Conservation (phyloP, 2,888 invertebrate species). For the Cremastinae sp. region DNA sequence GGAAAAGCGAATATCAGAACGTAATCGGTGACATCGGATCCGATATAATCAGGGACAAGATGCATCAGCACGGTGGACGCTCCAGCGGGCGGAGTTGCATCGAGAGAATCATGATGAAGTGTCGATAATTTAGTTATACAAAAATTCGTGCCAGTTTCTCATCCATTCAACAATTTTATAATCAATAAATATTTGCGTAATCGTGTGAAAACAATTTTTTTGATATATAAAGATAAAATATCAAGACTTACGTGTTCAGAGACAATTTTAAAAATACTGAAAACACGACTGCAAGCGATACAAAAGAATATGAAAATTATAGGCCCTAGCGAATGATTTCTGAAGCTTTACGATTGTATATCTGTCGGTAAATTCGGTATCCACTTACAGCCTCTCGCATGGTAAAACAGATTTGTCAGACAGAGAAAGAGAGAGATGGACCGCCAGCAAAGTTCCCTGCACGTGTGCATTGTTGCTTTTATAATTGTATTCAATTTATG, state of each 20-base stretch:
- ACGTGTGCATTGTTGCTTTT: constrained; percentile 60
- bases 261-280: too few species aligned
- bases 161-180: not conserved
- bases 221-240: too few species aligned
- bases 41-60: constrained; percentile 83
- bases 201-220: too few species aligned
- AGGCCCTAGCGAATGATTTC: too few species aligned
- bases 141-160: too few species aligned
- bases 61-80: constrained; percentile 77
- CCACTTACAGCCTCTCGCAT: constrained; percentile 14
- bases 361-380: not conserved
- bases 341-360: too few species aligned
- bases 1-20: constrained; percentile 85
- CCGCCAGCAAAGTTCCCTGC: constrained; percentile 68
- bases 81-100: constrained; percentile 45
- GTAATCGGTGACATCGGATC: constrained; percentile 83
- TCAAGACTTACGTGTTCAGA: too few species aligned
- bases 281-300: too few species aligned
- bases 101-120: constrained; percentile 51
- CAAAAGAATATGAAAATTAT: too few species aligned
- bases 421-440: constrained; percentile 68
- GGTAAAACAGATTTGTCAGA: constrained; percentile 38
- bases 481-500: constrained; percentile 64
- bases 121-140: constrained; percentile 8
- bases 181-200: not conserved